phyloP scores from a whole-genome alignment of 2,888 invertebrate genomes.

The Microctonus hyperodae region DNA sequence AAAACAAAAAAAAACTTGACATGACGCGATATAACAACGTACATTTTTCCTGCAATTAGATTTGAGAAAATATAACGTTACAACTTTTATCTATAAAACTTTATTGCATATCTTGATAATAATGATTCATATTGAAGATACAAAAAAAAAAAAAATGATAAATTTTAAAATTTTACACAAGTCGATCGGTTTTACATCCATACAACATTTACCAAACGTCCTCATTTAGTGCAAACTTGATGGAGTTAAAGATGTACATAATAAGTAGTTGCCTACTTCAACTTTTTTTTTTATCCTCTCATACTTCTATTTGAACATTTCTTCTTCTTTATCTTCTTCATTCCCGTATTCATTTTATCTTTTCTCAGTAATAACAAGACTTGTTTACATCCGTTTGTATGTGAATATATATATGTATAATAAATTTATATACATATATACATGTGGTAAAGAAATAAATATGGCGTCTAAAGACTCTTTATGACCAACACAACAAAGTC shows the following conservation, averaged over 20 bases:
- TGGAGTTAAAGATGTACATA: not conserved
- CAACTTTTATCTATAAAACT: not conserved
- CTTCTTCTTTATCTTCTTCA: not conserved
- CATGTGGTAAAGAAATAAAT: not conserved
- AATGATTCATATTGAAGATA: not conserved
- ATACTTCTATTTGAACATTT: not conserved
- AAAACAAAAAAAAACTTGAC: too few species aligned
- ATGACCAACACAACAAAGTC: not conserved
- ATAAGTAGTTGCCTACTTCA: not conserved
- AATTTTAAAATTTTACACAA: not conserved
- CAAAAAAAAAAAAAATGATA: not conserved
- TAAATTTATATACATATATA: not conserved
- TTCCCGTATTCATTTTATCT: not conserved
- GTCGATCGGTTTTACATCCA: not conserved
- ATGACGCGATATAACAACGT: conserved; percentile 11
- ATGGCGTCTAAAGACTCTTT: not conserved
- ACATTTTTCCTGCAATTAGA: conserved; percentile 6
- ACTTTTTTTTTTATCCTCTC: not conserved
- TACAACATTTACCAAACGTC: not conserved
- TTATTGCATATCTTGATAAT: not conserved
- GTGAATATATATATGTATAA: not conserved
- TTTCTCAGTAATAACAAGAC: not conserved
- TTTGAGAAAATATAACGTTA: not conserved
- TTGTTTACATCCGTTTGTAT: not conserved
- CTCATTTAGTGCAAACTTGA: not conserved